Percentiles rank a stretch among this genome's conserved stretches.
Evolutionary conservation across 2,888 invertebrate genomes (phyloP).

Genomic region (Cynaeus angustus): DNA sequence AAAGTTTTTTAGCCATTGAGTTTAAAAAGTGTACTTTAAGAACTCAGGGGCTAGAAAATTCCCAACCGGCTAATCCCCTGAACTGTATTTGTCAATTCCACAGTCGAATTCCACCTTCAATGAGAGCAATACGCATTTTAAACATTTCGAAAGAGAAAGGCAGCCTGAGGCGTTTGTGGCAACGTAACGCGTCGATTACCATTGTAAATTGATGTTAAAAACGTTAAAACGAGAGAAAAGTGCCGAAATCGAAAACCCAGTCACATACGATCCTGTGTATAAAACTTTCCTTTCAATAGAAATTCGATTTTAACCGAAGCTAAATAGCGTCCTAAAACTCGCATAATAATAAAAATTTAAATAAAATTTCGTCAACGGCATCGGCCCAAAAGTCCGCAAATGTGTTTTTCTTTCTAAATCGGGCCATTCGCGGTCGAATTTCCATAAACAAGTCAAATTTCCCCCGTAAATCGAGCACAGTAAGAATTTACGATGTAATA

Average conservation of each 20-base stretch:
- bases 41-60: too few relatives aligned
- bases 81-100: too few relatives aligned
- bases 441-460: conserved; percentile 48
- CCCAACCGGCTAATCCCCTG: too few relatives aligned
- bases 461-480: conserved; percentile 36
- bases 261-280: conserved; percentile 8
- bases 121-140: too few relatives aligned
- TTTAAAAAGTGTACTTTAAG: too few relatives aligned
- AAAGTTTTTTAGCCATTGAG: too few relatives aligned
- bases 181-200: conserved; percentile 3
- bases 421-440: conserved; percentile 33
- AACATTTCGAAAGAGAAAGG: background rate
- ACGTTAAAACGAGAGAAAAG: background rate
- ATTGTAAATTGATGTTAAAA: conserved; percentile 8
- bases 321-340: conserved; percentile 22
- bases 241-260: conserved; percentile 5
- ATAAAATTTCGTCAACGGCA: conserved; percentile 40
- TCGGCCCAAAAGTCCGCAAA: conserved; percentile 23
- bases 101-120: too few relatives aligned
- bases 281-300: conserved; percentile 16
- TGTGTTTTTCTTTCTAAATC: conserved; percentile 45
- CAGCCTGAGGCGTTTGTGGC: background rate
- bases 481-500: conserved; percentile 45
- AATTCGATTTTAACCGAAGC: background rate
- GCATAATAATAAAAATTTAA: conserved; percentile 45